A percentile compares a stretch with the other conserved stretches of the same genome.
phyloP scores from a whole-genome alignment of 2,113 vertebrate species.

The Forbesichthys papilliferus region DNA sequence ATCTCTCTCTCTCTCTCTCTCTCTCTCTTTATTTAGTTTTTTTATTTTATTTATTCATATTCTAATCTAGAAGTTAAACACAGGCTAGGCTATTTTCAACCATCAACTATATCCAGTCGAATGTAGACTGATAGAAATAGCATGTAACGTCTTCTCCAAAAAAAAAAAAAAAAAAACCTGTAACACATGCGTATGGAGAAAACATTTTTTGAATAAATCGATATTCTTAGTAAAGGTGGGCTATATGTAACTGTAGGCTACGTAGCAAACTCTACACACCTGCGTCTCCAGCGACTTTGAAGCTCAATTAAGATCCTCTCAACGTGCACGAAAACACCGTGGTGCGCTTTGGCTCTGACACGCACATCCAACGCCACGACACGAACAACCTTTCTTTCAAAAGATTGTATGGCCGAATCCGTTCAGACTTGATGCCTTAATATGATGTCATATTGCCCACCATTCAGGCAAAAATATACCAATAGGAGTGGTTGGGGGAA shows the following conservation, averaged over 20 bases:
- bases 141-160: too few species aligned
- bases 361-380: conserved; percentile 27
- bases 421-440: conserved; percentile 1
- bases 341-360: neutral
- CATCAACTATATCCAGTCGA: too few species aligned
- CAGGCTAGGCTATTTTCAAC: too few species aligned
- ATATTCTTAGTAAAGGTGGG: too few species aligned
- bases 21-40: neutral
- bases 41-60: neutral
- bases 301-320: neutral
- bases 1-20: neutral
- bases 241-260: too few species aligned
- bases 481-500: neutral
- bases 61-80: neutral
- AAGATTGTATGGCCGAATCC: conserved; percentile 20
- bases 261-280: too few species aligned
- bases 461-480: neutral
- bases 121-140: too few species aligned
- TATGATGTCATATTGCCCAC: neutral
- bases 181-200: too few species aligned
- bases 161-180: too few species aligned
- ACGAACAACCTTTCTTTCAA: conserved; percentile 3
- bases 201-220: too few species aligned
- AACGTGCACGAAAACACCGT: neutral
- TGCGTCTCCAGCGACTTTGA: neutral